Evolutionary conservation across 2,888 invertebrate species (phyloP), one percentile per base, ranked within the genome.

Genomic region (Cinara cedri): DNA sequence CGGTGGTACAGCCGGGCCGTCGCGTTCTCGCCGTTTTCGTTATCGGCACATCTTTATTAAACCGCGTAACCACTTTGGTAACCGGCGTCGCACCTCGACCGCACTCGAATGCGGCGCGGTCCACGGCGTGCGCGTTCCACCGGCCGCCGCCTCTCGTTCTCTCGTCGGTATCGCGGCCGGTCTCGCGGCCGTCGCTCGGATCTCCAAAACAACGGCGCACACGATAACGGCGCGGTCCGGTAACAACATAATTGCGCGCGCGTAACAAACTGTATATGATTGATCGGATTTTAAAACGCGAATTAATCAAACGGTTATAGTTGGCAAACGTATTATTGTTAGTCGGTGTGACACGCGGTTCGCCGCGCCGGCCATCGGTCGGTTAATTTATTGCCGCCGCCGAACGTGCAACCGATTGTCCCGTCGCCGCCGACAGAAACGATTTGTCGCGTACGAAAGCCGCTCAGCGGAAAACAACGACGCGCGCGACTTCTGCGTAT

Each of bases 311-410:
- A 78, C 57, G 57, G 78, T n/a, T n/a, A n/a, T 70, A 62, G 78
- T 78, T 78, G 78, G 78, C 78, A 60, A 70, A 78, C 51, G 70
- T 60, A n/a, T n/a, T n/a, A n/a, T n/a, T n/a, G n/a, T n/a, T n/a
- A n/a, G n/a, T 21, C 68, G 46, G 13, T n/a, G 14, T n/a, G 62
- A 42, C 26, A 55, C 46, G n/a, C 44, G 51, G n/a, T n/a, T 42
- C 49, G 62, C 14, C 49, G 51, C 46, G 42, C 55, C 44, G 24
- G 34, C 34, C 34, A 34, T 34, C 51, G 51, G 78, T 70, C 60
- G 62, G 70, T 78, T 78, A 78, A 78, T 78, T 78, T 68, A 70
- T 68, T 34, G 66, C 55, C 26, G 19, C 51, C 57, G 68, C 76
- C 75, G 44, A 34, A 34, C 34, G n/a, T n/a, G n/a, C n/a, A n/a